phyloP scores from a whole-genome alignment of 2,888 invertebrate genomes.

The Ferdinandea cuprea region DNA sequence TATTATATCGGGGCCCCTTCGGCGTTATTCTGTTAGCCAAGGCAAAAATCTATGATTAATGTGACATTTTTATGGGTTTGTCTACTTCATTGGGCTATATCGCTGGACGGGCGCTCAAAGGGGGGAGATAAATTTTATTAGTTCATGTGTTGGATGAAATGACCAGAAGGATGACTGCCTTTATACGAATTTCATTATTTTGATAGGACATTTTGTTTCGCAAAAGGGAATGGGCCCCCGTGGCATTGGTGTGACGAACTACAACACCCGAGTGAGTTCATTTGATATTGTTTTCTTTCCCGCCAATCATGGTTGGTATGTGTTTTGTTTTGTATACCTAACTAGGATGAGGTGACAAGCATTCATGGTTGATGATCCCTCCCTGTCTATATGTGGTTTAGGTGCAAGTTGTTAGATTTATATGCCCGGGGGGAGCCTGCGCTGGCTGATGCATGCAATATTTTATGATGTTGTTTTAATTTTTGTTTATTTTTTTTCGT shows the following conservation, averaged over 20 bases:
- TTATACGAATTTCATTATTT: conserved; percentile 50
- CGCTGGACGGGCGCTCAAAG: not conserved
- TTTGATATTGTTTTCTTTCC: conserved; percentile 44
- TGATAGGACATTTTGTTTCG: conserved; percentile 40
- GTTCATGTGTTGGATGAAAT: conserved; percentile 30
- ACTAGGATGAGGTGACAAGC: conserved; percentile 21
- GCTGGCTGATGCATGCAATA: conserved; percentile 67
- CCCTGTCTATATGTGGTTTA: conserved; percentile 42
- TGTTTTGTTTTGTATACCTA: conserved; percentile 1
- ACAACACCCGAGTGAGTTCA: too few species aligned
- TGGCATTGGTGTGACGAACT: conserved; percentile 39
- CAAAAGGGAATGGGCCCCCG: not conserved
- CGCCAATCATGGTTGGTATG: conserved; percentile 60
- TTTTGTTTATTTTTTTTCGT: conserved; percentile 7
- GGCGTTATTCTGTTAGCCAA: conserved; percentile 38
- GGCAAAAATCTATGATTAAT: conserved; percentile 75
- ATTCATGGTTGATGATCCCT: not conserved
- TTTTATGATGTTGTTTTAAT: conserved; percentile 59
- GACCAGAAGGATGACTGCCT: conserved; percentile 7
- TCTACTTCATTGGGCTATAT: conserved; percentile 72
- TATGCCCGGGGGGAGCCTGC: conserved; percentile 58
- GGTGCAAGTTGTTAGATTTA: conserved; percentile 68
- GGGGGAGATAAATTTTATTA: conserved; percentile 60
- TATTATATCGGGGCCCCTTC: not conserved
- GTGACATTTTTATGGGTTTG: conserved; percentile 80